phyloP scores from a whole-genome alignment of 2,113 vertebrate genomes.

The Amphiprion ocellaris region DNA sequence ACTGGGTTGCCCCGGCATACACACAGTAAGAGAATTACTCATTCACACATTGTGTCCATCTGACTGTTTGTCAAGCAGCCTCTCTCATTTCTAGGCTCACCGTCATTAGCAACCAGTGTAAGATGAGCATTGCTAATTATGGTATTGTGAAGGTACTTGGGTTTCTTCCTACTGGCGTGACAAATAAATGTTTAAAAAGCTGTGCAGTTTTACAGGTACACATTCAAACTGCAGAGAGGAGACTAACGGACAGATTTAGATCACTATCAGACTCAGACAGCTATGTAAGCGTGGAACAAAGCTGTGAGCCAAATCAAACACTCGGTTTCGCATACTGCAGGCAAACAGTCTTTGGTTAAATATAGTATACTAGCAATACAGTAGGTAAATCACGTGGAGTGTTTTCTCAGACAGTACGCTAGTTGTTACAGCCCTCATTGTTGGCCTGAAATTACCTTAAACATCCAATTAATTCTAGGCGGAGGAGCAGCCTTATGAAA shows the following conservation, averaged over 20 bases:
- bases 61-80: neutral
- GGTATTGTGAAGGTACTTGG: conserved; percentile 16
- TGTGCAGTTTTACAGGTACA: conserved; percentile 39
- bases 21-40: conserved; percentile 84
- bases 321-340: conserved; percentile 17
- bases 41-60: conserved; percentile 4
- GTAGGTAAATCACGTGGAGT: conserved; percentile 21
- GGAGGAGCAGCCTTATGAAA: neutral
- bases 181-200: conserved; percentile 69
- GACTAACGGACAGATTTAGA: conserved; percentile 58
- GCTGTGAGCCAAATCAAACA: conserved; percentile 27
- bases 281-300: conserved; percentile 37
- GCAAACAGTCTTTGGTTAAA: neutral
- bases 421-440: conserved; percentile 11
- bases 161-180: conserved; percentile 48
- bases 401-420: neutral
- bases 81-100: conserved; percentile 23
- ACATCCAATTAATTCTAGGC: conserved; percentile 4
- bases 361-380: conserved; percentile 2
- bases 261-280: conserved; percentile 50
- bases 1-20: conserved; percentile 96
- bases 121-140: conserved; percentile 24
- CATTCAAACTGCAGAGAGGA: conserved; percentile 41
- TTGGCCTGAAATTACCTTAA: conserved; percentile 9
- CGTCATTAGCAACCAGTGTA: conserved; percentile 43